A percentile compares a stretch with the other conserved stretches of the same genome.
phyloP scores from a whole-genome alignment of 2,888 invertebrate species.

The Luperina nickerlii region DNA sequence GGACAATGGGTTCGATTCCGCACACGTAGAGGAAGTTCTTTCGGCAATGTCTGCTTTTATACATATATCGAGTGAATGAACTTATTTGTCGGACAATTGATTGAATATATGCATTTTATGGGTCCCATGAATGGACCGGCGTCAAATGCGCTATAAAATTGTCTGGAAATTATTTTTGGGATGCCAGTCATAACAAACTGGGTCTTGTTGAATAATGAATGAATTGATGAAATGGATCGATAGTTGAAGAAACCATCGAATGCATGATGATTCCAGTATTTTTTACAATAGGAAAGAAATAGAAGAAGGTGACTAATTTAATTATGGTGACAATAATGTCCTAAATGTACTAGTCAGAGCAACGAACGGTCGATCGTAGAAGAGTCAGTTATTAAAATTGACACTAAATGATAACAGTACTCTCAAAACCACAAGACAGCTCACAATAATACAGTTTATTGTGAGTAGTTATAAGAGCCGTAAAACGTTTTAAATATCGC shows the following conservation, averaged over 20 bases:
- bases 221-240: neutral
- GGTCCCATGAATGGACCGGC: constrained; percentile 38
- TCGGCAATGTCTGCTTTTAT: constrained; percentile 58
- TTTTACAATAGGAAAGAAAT: neutral
- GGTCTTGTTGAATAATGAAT: constrained; percentile 10
- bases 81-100: constrained; percentile 58
- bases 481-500: constrained; percentile 43
- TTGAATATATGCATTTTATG: constrained; percentile 43
- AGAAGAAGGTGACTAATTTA: neutral
- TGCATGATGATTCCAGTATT: neutral
- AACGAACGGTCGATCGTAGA: neutral
- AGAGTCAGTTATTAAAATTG: neutral
- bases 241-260: neutral
- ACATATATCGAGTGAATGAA: constrained; percentile 60
- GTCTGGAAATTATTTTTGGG: constrained; percentile 25
- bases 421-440: neutral
- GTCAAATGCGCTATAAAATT: constrained; percentile 41
- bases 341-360: neutral
- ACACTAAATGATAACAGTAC: neutral
- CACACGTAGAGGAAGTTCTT: constrained; percentile 73
- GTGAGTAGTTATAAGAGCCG: constrained; percentile 22
- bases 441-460: constrained; percentile 20
- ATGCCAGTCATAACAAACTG: constrained; percentile 32
- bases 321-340: neutral
- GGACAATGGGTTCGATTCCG: constrained; percentile 69